Evolutionary conservation across 2,797 vertebrate species (phyloP), one percentile per base, ranked within the genome.

Genomic region (Margarornis squamiger): DNA sequence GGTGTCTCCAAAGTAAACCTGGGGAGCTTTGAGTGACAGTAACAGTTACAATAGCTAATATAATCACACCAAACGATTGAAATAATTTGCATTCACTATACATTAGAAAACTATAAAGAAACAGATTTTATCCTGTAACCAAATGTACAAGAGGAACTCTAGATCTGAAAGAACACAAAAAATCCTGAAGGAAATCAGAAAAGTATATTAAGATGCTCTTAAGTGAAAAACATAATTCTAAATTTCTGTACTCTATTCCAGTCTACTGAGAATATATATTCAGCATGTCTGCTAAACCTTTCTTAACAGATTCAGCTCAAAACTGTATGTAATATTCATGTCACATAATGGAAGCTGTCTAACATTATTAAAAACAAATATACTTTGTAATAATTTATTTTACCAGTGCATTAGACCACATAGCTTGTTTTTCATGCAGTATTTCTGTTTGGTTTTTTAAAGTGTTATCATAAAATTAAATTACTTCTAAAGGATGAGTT

Each of bases 341-440:
- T 89, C 72, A 79, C 57, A 59, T 71, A 93, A 71, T 67, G 41
- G 65, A 92, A 91, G 24, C 38, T 79, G 63, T 52, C 67, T 38
- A 92, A 61, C n/a, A 52, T 85, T 93, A 92, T 82, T 91, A 93
- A 93, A 92, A 95, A 74, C 67, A 94, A 87, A 93, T 88, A 88
- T n/a, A 67, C 29, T 91, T 59, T 43, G 26, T 49, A 73, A 70
- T 79, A 55, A 66, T 91, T 92, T 94, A 73, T 81, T 91, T 90
- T 93, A 57, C 26, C 24, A 39, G 12, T 36, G 23, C n/a, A 45
- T 76, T 79, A 85, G 41, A 88, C 54, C 18, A 54, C 30, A 59
- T 30, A 55, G 14, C 55, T 84, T 88, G 57, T 74, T 94, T 81
- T 91, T 55, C 59, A 36, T 39, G 52, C 32, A 38, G 26, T 55